These are phyloP conservation scores for Scaptomyza flava DNA, from an alignment of 2,888 invertebrate genomes.

Conservation along the genomic window DNA sequence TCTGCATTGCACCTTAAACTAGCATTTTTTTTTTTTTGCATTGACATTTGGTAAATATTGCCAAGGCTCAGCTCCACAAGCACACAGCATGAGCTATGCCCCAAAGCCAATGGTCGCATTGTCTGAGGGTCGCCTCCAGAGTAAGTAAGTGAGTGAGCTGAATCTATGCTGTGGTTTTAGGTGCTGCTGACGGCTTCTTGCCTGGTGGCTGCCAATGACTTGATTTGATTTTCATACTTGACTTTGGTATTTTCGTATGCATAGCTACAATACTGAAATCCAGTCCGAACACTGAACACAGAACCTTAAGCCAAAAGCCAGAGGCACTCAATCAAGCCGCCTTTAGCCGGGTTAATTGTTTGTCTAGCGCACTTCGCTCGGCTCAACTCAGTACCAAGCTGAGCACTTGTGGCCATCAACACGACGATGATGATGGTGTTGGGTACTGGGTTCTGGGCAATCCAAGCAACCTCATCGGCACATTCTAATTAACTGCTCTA, in stretches of 20 bases:
- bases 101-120: conserved; percentile 27
- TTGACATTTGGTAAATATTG: conserved; percentile 81
- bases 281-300: neutral
- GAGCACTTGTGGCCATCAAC: conserved; percentile 23
- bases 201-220: conserved; percentile 69
- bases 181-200: conserved; percentile 36
- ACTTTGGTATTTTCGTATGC: conserved; percentile 50
- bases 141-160: conserved; percentile 30
- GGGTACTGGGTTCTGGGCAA: conserved; percentile 10
- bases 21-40: conserved; percentile 54
- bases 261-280: conserved; percentile 18
- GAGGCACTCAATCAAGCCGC: conserved; percentile 75
- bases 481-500: conserved; percentile 81
- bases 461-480: conserved; percentile 39
- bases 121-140: conserved; percentile 28
- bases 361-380: conserved; percentile 70
- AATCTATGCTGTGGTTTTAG: conserved; percentile 58
- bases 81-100: conserved; percentile 54
- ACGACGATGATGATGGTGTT: conserved; percentile 19
- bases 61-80: conserved; percentile 40
- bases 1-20: conserved; percentile 55
- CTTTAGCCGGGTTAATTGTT: conserved; percentile 61
- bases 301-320: conserved; percentile 4
- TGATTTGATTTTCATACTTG: conserved; percentile 76
- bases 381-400: conserved; percentile 27